Evolutionary conservation across 2,113 vertebrate genomes (phyloP), one percentile per base, ranked within the genome.

Genomic region (Indri indri): DNA sequence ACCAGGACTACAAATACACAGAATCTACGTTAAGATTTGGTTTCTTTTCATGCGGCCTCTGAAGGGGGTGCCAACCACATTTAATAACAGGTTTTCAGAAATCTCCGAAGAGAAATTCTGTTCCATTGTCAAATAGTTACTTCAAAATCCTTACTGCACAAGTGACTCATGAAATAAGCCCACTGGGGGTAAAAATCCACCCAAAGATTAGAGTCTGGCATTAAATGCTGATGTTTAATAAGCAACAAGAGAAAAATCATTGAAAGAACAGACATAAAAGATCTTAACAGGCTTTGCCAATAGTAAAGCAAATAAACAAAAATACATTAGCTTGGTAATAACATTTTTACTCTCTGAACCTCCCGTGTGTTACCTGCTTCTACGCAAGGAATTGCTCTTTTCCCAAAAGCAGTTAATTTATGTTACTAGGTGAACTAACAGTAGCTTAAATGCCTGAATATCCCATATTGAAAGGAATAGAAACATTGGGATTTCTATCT

Each of bases 161-260:
- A 57, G 81, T 76, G 88, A 76, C 37, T 42, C 57, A 57, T 74
- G 68, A 91, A 90, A 95, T 71, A 52, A 79, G 30, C 30, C 87
- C 79, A 66, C 59, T 45, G 32, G 18, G 32, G 40, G n/a, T 57
- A 47, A 93, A 94, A 91, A 95, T 85, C 45, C 66, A 91, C 40
- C 81, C 32, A 50, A 71, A 97, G 82, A 93, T 87, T 70, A 88
- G 12, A 84, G 52, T 59, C 30, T 84, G 40, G 5, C 63, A 25
- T 86, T 95, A 97, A 90, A 66, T 94, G 65, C 34, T 97, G 54
- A 70, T 45, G 32, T 73, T 93, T 96, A 89, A 94, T 88, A 93
- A 91, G 61, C 52, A 94, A 68, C 11, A 82, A 63, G 57, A 91
- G 40, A 94, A 85, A 73, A 45, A 52, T 76, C 14, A 88, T 34